phyloP scores from a whole-genome alignment of 2,113 vertebrate genomes.

The Scomber japonicus region DNA sequence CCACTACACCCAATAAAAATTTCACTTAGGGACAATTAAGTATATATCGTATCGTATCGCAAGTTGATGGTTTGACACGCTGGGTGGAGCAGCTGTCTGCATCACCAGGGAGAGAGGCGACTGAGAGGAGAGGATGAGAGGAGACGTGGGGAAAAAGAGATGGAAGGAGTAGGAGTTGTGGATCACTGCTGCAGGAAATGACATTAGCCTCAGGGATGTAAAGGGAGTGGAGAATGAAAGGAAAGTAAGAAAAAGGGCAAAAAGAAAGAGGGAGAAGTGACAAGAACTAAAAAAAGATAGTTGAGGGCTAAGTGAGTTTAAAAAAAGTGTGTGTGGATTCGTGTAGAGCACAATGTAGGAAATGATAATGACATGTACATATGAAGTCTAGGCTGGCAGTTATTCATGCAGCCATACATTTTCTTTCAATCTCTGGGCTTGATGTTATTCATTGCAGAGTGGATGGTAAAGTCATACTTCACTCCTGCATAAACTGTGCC shows the following conservation, averaged over 20 bases:
- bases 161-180: constrained; percentile 19
- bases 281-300: constrained; percentile 14
- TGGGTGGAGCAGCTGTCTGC: constrained; percentile 36
- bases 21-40: no score
- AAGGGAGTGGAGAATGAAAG: constrained; percentile 43
- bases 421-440: constrained; percentile 29
- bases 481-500: constrained; percentile 37
- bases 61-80: constrained; percentile 53
- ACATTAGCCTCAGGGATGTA: constrained; percentile 54
- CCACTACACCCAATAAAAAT: no score
- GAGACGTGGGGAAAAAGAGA: constrained; percentile 7
- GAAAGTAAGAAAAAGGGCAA: not conserved
- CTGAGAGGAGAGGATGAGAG: constrained; percentile 30
- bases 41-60: no score
- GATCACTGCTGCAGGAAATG: constrained; percentile 51
- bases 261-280: not conserved
- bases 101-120: constrained; percentile 26
- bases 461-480: constrained; percentile 41
- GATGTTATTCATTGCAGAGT: constrained; percentile 44
- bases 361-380: not conserved
- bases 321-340: constrained; percentile 26
- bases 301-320: constrained; percentile 17
- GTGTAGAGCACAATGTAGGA: not conserved
- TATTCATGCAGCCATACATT: constrained; percentile 31
- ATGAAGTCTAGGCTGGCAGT: constrained; percentile 34